phyloP scores from a whole-genome alignment of 2,797 vertebrate species.

The Tokudaia tokunoshimensis region DNA sequence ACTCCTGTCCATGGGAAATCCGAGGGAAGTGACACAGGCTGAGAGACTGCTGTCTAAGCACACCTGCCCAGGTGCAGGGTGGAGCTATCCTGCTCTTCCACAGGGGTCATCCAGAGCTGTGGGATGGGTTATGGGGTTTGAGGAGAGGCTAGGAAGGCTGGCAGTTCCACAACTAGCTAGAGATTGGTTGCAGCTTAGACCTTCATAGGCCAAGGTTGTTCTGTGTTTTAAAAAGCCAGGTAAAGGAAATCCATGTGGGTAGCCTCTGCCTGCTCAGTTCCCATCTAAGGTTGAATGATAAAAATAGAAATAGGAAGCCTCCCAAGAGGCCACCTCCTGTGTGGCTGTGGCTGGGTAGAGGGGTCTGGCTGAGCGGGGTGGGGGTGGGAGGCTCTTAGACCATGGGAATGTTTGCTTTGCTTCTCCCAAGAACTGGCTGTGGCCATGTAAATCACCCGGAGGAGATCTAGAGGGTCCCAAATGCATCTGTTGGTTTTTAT shows the following conservation, averaged over 20 bases:
- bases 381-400: not conserved
- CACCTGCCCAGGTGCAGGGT: not conserved
- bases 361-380: not conserved
- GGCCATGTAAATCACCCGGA: slow-evolving; percentile 77
- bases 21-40: not conserved
- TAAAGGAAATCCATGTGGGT: not conserved
- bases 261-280: not conserved
- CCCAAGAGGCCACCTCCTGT: not conserved
- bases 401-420: slow-evolving; percentile 80
- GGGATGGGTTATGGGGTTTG: not conserved
- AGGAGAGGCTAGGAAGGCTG: not conserved
- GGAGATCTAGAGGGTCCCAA: slow-evolving; percentile 80
- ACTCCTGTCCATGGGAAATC: not conserved
- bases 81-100: not conserved
- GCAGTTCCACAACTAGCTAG: not conserved
- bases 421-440: slow-evolving; percentile 81
- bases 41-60: not conserved
- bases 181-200: not conserved
- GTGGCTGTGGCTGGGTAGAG: not conserved
- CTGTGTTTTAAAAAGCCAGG: not conserved
- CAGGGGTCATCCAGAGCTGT: not conserved
- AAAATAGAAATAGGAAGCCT: slow-evolving; percentile 36
- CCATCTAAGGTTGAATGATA: slow-evolving; percentile 3
- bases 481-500: slow-evolving; percentile 75
- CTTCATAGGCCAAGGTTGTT: not conserved